These are phyloP conservation scores for Amiota communis DNA, from an alignment of 2,888 invertebrate species.

Conservation along the genomic window DNA sequence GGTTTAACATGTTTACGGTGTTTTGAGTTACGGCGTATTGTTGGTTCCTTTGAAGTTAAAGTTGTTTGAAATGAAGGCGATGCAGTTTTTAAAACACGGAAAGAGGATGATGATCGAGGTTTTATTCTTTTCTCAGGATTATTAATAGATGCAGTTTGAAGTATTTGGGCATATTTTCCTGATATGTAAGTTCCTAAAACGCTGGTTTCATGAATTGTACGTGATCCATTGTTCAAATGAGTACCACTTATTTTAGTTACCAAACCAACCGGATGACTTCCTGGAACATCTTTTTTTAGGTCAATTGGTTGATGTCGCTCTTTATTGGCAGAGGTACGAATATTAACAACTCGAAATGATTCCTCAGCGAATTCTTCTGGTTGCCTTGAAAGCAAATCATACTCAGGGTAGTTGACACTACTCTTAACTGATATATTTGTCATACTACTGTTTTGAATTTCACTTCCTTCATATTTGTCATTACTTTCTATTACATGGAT, in stretches of 20 bases:
- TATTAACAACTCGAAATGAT: conserved; percentile 86
- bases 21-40: conserved; percentile 40
- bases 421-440: conserved; percentile 74
- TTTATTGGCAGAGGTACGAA: conserved; percentile 75
- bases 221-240: conserved; percentile 85
- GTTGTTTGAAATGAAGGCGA: conserved; percentile 75
- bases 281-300: conserved; percentile 70
- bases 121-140: conserved; percentile 76
- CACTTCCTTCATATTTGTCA: background rate
- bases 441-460: conserved; percentile 5
- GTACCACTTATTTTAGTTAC: conserved; percentile 90
- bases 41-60: conserved; percentile 40
- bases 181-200: conserved; percentile 92
- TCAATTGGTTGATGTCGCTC: conserved; percentile 64
- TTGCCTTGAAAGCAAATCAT: conserved; percentile 88
- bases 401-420: conserved; percentile 86
- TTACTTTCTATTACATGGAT: conserved; percentile 21
- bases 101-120: conserved; percentile 78
- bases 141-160: conserved; percentile 82
- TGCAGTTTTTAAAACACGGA: conserved; percentile 84
- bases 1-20: conserved; percentile 42
- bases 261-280: conserved; percentile 84
- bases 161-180: conserved; percentile 90
- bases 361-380: conserved; percentile 89
- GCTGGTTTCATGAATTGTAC: conserved; percentile 89